Evolutionary conservation across 2,888 invertebrate species (phyloP).

Genomic region (Drosophila algonquin): DNA sequence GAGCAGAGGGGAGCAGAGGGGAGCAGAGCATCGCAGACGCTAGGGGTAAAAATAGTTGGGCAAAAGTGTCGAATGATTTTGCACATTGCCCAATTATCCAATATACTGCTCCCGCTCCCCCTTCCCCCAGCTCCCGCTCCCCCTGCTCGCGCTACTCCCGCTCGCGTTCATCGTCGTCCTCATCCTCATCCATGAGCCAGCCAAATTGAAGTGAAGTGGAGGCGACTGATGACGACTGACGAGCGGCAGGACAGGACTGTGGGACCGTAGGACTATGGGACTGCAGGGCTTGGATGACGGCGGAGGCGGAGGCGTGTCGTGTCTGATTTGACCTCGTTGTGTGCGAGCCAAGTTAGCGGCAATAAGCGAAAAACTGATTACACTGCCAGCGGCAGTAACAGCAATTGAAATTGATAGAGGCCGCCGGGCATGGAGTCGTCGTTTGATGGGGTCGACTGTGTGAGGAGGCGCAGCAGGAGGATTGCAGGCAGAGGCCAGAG

Average conservation of each 20-base stretch:
- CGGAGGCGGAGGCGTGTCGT: conserved; percentile 40
- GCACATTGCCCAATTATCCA: conserved; percentile 61
- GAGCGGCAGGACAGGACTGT: neutral
- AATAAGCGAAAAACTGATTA: conserved; percentile 54
- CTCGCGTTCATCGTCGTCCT: neutral
- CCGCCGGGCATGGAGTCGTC: conserved; percentile 6
- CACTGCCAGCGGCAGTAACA: conserved; percentile 46
- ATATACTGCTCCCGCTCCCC: neutral
- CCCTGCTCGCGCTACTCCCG: neutral
- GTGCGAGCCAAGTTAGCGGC: conserved; percentile 41
- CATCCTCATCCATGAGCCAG: conserved; percentile 1
- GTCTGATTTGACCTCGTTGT: conserved; percentile 48
- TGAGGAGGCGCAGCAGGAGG: neutral
- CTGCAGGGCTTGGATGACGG: conserved; percentile 5
- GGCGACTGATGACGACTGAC: neutral
- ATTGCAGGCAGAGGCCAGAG: neutral
- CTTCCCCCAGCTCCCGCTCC: too few species aligned
- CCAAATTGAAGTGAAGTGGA: neutral
- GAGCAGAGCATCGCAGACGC: neutral
- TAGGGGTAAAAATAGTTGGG: conserved; percentile 12
- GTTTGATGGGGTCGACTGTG: neutral
- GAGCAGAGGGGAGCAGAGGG: neutral
- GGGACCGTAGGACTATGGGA: neutral
- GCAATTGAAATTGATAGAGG: conserved; percentile 53
- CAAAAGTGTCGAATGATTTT: conserved; percentile 60